These are phyloP conservation scores for Promerops cafer DNA, from an alignment of 2,113 vertebrate species.

Conservation along the genomic window DNA sequence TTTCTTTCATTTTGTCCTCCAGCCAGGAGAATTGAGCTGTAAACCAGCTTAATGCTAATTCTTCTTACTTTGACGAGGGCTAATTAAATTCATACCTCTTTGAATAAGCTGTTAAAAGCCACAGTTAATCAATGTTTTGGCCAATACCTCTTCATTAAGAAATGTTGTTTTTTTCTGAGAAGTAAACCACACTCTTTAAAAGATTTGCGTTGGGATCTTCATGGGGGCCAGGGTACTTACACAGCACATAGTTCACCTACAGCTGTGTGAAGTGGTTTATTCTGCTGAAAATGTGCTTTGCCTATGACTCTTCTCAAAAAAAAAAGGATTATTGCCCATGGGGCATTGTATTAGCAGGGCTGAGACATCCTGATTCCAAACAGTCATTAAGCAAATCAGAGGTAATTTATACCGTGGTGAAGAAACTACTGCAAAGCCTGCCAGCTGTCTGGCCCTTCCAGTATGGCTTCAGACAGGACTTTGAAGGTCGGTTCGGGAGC, in stretches of 20 bases:
- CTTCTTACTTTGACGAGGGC: slow-evolving; percentile 15
- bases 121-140: slow-evolving; percentile 38
- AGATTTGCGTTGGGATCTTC: slow-evolving; percentile 4
- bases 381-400: slow-evolving; percentile 67
- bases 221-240: neutral
- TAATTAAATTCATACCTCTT: slow-evolving; percentile 48
- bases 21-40: slow-evolving; percentile 29
- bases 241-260: slow-evolving; percentile 3
- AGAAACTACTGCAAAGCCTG: slow-evolving; percentile 63
- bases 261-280: slow-evolving; percentile 55
- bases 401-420: slow-evolving; percentile 69
- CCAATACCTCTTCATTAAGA: neutral
- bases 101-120: slow-evolving; percentile 49
- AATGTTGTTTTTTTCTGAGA: neutral
- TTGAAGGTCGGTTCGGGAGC: neutral
- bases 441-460: slow-evolving; percentile 66
- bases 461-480: slow-evolving; percentile 42
- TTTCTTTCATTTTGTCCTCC: neutral
- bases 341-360: slow-evolving; percentile 36
- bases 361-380: slow-evolving; percentile 62
- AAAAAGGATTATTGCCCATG: slow-evolving; percentile 51
- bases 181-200: neutral
- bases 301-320: slow-evolving; percentile 34
- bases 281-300: slow-evolving; percentile 44
- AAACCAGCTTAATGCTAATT: slow-evolving; percentile 44